phyloP scores from a whole-genome alignment of 2,113 vertebrate species.

The Furnarius figulus region DNA sequence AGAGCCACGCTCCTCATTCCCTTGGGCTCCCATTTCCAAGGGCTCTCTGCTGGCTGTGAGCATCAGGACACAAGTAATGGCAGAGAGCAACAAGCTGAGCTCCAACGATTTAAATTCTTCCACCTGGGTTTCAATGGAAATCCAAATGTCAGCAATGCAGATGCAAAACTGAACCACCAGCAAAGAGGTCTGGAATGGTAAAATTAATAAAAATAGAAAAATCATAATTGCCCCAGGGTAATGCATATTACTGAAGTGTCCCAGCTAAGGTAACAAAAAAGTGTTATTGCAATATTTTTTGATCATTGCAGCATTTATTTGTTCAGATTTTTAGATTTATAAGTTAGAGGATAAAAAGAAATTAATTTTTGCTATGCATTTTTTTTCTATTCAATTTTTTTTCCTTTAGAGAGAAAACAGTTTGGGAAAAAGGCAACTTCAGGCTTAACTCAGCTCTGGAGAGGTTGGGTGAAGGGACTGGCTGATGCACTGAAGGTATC shows the following conservation, averaged over 20 bases:
- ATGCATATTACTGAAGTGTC: background rate
- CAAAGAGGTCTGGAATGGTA: background rate
- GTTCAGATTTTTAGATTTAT: background rate
- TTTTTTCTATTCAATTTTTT: background rate
- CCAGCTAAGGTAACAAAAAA: background rate
- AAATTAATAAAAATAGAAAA: background rate
- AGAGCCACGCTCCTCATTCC: background rate
- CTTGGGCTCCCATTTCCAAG: background rate
- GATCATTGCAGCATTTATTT: background rate
- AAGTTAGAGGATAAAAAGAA: background rate
- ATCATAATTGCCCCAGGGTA: background rate
- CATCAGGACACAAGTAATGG: rapidly evolving
- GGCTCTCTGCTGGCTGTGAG: background rate
- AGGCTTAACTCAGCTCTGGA: background rate
- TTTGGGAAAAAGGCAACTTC: background rate
- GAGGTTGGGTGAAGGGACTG: background rate
- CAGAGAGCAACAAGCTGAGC: background rate
- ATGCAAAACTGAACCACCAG: background rate
- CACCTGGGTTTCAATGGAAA: background rate
- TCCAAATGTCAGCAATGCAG: background rate
- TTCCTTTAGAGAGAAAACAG: background rate
- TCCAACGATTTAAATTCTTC: background rate
- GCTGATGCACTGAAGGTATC: background rate
- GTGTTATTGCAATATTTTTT: background rate
- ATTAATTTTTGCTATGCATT: background rate